Conservation (phyloP, 64 coral and sea anemone genomes). For the Pocillopora damicornis region DNA sequence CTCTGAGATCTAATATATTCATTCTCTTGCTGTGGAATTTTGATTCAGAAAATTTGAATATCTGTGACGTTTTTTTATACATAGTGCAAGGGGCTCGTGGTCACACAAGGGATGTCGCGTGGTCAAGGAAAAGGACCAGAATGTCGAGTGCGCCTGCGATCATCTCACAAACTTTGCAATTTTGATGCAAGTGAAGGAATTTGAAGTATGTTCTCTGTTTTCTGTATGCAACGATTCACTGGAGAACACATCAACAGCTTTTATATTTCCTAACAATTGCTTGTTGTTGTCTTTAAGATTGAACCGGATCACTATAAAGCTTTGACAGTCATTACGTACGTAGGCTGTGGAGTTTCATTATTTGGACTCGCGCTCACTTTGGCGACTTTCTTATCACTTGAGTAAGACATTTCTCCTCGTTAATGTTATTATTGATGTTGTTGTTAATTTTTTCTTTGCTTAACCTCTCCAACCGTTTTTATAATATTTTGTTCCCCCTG, state of each 20-base stretch:
- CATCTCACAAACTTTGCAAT: constrained; percentile 91
- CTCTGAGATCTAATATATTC: too few species aligned
- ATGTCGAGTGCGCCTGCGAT: constrained; percentile 45
- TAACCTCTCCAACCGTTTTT: too few species aligned
- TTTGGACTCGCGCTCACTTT: constrained; percentile 82
- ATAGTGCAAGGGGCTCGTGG: constrained; percentile 26
- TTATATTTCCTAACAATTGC: too few species aligned
- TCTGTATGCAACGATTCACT: neutral
- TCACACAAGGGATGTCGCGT: constrained; percentile 38
- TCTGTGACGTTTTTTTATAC: neutral
- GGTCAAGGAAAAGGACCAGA: neutral
- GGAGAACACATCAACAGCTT: too few species aligned
- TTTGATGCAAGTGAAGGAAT: constrained; percentile 87
- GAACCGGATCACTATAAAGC: constrained; percentile 32
- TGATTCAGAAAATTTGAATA: too few species aligned
- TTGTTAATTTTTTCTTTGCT: too few species aligned
- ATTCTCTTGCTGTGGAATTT: too few species aligned
- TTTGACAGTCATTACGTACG: constrained; percentile 73
- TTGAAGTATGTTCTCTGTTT: constrained; percentile 45
- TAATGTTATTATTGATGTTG: too few species aligned
- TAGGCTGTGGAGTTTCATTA: constrained; percentile 85
- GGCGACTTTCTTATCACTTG: constrained; percentile 81
- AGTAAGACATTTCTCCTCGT: constrained; percentile 44
- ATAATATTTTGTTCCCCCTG: too few species aligned
- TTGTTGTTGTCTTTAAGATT: constrained; percentile 18